Evolutionary conservation across 2,888 invertebrate species (phyloP), one percentile per base, ranked within the genome.

Genomic region (Papilio elwesi): DNA sequence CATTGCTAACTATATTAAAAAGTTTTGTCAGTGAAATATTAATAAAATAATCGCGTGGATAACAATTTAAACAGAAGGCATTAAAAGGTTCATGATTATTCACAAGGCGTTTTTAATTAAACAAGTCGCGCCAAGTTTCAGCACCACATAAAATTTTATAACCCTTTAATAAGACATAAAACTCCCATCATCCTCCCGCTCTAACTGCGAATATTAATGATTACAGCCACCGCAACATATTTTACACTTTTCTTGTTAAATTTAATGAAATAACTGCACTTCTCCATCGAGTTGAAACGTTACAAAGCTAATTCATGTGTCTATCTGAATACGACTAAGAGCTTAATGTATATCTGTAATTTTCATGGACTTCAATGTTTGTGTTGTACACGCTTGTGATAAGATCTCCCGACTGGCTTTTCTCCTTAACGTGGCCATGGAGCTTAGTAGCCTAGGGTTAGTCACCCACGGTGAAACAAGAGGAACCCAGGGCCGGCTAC

Each of bases 111-210:
- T 90, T 93, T 93, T 93, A 93, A 93, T 93, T 93, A 93, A 91
- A 88, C 84, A 85, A 86, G 82, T 82, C 82, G 81, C 83, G 83
- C 84, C 84, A 85, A 89, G 86, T 88, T 86, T 82, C 81, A 83
- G 81, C 81, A 86, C 80, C 79, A 86, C 89, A 90, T 93, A 90
- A 93, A 93, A 91, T 91, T 93, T 92, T 88, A 92, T 81, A 93
- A 93, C 92, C 92, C 93, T 92, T 93, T 93, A 92, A 90, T 91
- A 92, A 90, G 88, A 90, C 89, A 87, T 91, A 87, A 91, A 92
- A 91, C 83, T 85, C 87, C 86, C 82, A 85, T 88, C 87, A 88
- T 87, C 85, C 83, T 86, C 80, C 84, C 84, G 86, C 86, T 87
- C 88, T 88, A 89, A 89, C 86, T 85, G 84, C 82, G 89, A 89